These are phyloP conservation scores for Heliornis fulica DNA, from an alignment of 2,113 vertebrate genomes.

Conservation along the genomic window DNA sequence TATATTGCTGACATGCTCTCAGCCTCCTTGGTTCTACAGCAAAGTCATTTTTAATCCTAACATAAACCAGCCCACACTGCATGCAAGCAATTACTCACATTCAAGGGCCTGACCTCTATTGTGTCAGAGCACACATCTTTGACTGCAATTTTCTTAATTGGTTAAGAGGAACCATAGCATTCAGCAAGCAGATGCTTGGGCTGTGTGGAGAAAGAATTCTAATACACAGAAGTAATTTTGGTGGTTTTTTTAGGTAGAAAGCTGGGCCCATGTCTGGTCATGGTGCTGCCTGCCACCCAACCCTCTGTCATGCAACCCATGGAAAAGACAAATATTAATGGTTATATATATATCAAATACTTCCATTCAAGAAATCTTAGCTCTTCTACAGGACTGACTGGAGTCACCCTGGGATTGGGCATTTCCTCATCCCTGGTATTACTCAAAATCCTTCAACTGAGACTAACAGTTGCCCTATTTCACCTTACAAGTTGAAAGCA, in stretches of 20 bases:
- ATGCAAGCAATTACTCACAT: neutral
- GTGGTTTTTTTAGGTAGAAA: neutral
- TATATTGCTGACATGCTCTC: fast-evolving
- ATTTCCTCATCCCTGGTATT: neutral
- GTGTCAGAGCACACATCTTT: neutral
- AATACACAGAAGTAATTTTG: fast-evolving
- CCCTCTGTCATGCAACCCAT: neutral
- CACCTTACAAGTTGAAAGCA: neutral
- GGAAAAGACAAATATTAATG: neutral
- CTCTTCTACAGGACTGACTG: neutral
- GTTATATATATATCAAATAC: neutral
- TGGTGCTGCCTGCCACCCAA: neutral
- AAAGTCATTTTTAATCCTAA: neutral
- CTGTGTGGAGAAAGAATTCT: neutral
- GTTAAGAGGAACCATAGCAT: neutral
- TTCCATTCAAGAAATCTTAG: neutral
- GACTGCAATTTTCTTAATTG: neutral
- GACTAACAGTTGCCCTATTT: fast-evolving
- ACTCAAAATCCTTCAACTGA: neutral
- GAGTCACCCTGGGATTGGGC: neutral
- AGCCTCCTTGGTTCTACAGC: neutral
- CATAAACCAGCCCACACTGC: neutral
- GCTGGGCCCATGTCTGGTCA: neutral
- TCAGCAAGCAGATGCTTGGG: neutral
- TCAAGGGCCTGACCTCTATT: neutral